A percentile compares a stretch with the other conserved stretches of the same genome.
phyloP scores from a whole-genome alignment of 2,113 vertebrate genomes.

The Reinhardtius hippoglossoides region DNA sequence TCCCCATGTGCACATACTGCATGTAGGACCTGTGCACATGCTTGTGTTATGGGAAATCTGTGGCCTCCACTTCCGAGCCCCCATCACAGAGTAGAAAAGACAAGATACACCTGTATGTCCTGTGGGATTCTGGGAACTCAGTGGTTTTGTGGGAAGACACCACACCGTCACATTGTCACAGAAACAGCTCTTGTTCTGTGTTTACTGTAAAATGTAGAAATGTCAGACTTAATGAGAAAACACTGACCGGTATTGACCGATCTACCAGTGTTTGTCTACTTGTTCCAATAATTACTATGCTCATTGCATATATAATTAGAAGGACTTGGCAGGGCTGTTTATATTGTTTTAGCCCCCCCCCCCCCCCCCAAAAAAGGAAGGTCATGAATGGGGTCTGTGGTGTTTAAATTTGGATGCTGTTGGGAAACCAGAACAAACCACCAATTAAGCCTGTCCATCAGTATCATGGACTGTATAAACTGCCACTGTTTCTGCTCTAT shows the following conservation, averaged over 20 bases:
- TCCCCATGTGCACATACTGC: neutral
- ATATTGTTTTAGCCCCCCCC: constrained; percentile 16
- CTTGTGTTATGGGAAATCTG: too few species aligned
- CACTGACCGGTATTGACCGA: neutral
- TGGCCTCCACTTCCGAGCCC: too few species aligned
- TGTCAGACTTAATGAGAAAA: neutral
- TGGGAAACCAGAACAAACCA: constrained; percentile 50
- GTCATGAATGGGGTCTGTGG: constrained; percentile 23
- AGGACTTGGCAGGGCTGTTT: constrained; percentile 5
- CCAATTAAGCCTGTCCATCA: constrained; percentile 61
- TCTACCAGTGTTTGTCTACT: neutral
- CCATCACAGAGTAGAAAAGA: neutral
- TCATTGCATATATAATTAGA: constrained; percentile 1
- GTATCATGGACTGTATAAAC: constrained; percentile 45
- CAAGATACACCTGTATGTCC: neutral
- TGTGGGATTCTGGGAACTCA: neutral
- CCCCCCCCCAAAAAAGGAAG: neutral
- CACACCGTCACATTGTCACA: neutral
- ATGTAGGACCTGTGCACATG: too few species aligned
- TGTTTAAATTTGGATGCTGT: constrained; percentile 49
- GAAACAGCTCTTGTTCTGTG: neutral
- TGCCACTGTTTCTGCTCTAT: constrained; percentile 55
- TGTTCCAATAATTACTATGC: constrained; percentile 1
- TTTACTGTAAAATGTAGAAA: constrained; percentile 1
- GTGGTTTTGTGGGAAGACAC: neutral